These are phyloP conservation scores for Nowickia ferox DNA, from an alignment of 2,888 invertebrate species.

Conservation along the genomic window DNA sequence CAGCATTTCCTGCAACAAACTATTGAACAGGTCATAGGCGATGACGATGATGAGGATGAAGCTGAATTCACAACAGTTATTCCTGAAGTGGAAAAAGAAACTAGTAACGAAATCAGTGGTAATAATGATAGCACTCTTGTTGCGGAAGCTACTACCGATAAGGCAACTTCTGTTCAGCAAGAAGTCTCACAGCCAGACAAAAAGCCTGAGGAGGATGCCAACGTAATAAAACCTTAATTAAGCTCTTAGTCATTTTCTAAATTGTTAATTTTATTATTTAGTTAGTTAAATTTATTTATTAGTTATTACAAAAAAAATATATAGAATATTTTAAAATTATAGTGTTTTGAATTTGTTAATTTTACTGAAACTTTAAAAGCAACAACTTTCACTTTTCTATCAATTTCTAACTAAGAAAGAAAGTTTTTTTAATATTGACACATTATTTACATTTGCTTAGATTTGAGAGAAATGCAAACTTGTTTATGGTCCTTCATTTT, in stretches of 20 bases:
- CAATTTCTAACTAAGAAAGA: too few species aligned
- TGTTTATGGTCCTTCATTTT: too few species aligned
- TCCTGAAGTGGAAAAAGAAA: conserved; percentile 61
- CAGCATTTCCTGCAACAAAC: conserved; percentile 81
- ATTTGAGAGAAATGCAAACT: too few species aligned
- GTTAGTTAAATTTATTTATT: conserved; percentile 62
- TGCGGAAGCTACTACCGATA: conserved; percentile 25
- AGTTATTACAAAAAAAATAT: conserved; percentile 30
- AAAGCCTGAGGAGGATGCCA: neutral
- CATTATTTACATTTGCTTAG: too few species aligned
- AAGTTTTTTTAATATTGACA: too few species aligned
- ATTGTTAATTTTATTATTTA: conserved; percentile 45
- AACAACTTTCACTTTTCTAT: too few species aligned
- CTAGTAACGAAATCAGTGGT: conserved; percentile 26
- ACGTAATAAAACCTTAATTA: conserved; percentile 33
- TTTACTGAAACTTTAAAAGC: too few species aligned
- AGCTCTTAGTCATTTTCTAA: conserved; percentile 25
- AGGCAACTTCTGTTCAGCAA: conserved; percentile 26
- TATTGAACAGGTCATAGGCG: conserved; percentile 80
- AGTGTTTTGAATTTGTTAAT: neutral
- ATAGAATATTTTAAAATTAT: neutral
- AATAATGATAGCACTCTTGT: neutral
- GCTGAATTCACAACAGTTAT: conserved; percentile 74
- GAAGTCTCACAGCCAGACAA: conserved; percentile 13
- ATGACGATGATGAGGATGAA: conserved; percentile 77